A percentile compares a stretch with the other conserved stretches of the same genome.
These are phyloP conservation scores for Opisthocomus hoazin DNA, from an alignment of 2,113 vertebrate genomes.

Conservation along the genomic window DNA sequence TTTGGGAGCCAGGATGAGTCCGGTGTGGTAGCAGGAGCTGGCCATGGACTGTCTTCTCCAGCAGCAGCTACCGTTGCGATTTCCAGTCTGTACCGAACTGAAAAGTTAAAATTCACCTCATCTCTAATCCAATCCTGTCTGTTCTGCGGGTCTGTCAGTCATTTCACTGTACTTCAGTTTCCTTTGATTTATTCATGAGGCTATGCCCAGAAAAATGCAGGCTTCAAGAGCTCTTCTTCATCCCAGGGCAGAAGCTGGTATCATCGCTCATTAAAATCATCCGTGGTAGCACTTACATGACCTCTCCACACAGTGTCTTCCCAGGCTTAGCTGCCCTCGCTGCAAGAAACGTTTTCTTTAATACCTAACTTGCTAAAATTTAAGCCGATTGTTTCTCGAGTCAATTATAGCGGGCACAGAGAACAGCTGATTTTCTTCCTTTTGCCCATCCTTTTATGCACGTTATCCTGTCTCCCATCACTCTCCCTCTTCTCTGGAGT, in stretches of 20 bases:
- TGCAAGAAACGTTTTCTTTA: neutral
- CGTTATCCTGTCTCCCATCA: accelerated
- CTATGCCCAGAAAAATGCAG: neutral
- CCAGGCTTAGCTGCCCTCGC: neutral
- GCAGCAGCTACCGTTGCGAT: neutral
- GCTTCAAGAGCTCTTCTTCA: neutral
- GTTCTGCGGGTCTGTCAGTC: neutral
- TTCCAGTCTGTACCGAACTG: neutral
- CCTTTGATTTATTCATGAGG: neutral
- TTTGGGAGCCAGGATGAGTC: neutral
- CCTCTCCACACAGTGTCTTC: neutral
- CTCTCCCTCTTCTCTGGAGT: neutral
- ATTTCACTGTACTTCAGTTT: neutral
- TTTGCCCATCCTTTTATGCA: neutral
- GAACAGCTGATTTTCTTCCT: neutral
- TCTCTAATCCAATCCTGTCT: neutral
- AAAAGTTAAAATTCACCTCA: neutral
- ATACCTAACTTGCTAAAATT: neutral
- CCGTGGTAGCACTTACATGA: neutral
- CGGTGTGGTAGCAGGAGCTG: no score
- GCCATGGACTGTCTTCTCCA: neutral
- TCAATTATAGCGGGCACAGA: accelerated
- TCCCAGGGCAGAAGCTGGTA: neutral
- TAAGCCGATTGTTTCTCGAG: neutral
- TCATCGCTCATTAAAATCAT: neutral